Conservation (phyloP, 2,113 vertebrate species). For the Phyllostomus discolor region DNA sequence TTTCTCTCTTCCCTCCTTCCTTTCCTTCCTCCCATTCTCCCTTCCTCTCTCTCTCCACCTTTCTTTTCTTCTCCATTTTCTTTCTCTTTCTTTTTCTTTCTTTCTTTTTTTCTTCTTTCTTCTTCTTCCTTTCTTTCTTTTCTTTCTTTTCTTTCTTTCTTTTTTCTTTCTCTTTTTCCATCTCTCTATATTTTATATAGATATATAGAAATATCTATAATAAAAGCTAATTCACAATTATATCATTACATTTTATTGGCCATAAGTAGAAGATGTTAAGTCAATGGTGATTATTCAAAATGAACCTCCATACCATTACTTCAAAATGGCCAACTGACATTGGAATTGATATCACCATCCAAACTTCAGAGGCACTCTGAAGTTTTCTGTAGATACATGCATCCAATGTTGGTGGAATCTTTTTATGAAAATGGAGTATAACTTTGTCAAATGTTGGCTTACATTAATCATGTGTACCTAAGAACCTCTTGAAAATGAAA, state of each 20-base stretch:
- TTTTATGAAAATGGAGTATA: neutral
- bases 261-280: neutral
- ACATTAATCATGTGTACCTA: neutral
- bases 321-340: neutral
- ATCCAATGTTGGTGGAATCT: neutral
- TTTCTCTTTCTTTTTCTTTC: neutral
- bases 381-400: too few relatives aligned
- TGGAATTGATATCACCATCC: neutral
- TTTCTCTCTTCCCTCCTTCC: too few relatives aligned
- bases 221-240: neutral
- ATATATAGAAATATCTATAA: neutral
- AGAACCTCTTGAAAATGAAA: neutral
- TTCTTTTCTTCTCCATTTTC: neutral
- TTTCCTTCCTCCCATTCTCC: neutral
- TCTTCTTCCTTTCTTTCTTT: neutral
- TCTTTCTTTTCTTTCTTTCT: neutral
- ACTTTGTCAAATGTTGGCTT: neutral
- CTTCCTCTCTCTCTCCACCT: neutral
- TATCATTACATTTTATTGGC: neutral
- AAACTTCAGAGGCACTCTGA: neutral
- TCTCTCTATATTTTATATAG: too few relatives aligned
- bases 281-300: neutral
- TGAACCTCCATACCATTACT: neutral
- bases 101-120: rapidly evolving
- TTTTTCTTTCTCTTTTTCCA: neutral